These are phyloP conservation scores for Drosophila subsilvestris DNA, from an alignment of 2,888 invertebrate species.

Conservation along the genomic window DNA sequence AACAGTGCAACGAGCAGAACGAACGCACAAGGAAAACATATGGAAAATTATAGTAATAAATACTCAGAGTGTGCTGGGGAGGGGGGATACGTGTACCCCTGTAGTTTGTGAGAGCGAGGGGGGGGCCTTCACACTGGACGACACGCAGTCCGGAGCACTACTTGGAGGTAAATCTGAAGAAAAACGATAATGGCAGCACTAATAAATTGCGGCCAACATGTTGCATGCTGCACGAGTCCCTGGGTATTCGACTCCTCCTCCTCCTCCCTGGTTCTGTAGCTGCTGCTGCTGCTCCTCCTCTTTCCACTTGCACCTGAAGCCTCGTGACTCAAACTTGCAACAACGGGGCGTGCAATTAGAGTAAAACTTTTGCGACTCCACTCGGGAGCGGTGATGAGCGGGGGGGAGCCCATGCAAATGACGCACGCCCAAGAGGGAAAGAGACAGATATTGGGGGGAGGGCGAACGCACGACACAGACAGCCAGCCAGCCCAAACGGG, in stretches of 20 bases:
- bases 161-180: slow-evolving; percentile 74
- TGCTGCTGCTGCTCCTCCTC: slow-evolving; percentile 1
- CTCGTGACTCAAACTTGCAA: slow-evolving; percentile 60
- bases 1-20: slow-evolving; percentile 54
- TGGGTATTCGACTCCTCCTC: slow-evolving; percentile 28
- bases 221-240: slow-evolving; percentile 71
- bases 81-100: slow-evolving; percentile 11
- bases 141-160: slow-evolving; percentile 53
- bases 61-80: slow-evolving; percentile 50
- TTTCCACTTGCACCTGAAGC: slow-evolving; percentile 61
- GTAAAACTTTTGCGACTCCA: slow-evolving; percentile 52
- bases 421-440: slow-evolving; percentile 41
- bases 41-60: slow-evolving; percentile 80
- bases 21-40: slow-evolving; percentile 74
- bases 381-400: slow-evolving; percentile 10
- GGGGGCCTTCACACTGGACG: slow-evolving; percentile 36
- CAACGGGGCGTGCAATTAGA: slow-evolving; percentile 72
- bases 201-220: slow-evolving; percentile 79
- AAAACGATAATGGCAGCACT: slow-evolving; percentile 80
- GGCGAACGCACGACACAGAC: slow-evolving; percentile 42
- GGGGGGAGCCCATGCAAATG: slow-evolving; percentile 66
- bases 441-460: not conserved
- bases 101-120: not conserved
- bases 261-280: not conserved
- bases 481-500: slow-evolving; percentile 13